Evolutionary conservation across 2,888 invertebrate genomes (phyloP).

Genomic region (Sepiola atlantica): DNA sequence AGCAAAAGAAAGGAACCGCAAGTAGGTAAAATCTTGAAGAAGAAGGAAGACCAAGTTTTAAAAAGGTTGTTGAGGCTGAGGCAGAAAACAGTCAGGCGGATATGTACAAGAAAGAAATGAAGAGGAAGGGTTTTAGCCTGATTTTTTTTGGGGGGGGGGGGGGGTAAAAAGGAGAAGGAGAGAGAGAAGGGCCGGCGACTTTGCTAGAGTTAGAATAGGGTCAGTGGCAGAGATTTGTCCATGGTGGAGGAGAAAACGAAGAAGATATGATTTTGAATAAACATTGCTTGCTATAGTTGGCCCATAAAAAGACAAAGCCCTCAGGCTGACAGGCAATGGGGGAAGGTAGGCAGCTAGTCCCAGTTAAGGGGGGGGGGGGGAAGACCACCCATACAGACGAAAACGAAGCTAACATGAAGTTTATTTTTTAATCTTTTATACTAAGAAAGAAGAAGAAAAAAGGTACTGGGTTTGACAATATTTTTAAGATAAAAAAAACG

Average conservation of each 20-base stretch:
- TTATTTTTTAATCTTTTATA: neutral
- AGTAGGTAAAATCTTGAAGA: neutral
- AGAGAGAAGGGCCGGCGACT: neutral
- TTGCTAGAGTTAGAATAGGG: conserved; percentile 16
- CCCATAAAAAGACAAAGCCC: conserved; percentile 32
- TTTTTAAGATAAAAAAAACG: neutral
- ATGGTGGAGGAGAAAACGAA: neutral
- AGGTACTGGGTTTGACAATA: too few relatives aligned
- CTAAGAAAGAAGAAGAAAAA: too few relatives aligned
- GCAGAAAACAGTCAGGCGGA: neutral
- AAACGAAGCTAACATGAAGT: too few relatives aligned
- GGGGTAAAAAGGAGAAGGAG: neutral
- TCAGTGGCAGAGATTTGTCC: conserved; percentile 6
- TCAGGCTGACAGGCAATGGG: neutral
- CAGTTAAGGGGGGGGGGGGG: neutral
- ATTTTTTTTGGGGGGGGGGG: neutral
- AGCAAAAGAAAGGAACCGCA: neutral
- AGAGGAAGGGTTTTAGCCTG: conserved; percentile 19
- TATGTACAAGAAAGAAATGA: neutral
- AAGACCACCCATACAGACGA: neutral
- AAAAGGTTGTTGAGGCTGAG: neutral
- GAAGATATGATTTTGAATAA: conserved; percentile 6
- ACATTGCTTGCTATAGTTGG: conserved; percentile 18
- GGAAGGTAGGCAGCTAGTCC: conserved; percentile 17
- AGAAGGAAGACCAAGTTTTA: neutral